Base-by-base conservation (phyloP, 2,797 vertebrate genomes). In the Trachurus trachurus region DNA sequence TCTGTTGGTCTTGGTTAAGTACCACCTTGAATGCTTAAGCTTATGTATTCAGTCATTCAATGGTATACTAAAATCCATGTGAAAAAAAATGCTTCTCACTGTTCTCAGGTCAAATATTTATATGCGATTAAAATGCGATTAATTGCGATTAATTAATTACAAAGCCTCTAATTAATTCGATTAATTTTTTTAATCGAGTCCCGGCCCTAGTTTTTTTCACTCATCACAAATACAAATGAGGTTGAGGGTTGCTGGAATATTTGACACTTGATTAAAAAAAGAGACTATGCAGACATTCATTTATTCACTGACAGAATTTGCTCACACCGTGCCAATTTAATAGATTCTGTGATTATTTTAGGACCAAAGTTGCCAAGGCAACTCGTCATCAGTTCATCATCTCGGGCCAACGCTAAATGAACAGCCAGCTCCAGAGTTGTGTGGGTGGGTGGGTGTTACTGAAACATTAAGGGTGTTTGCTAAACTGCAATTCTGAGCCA, bases 291-390 rank as follows among this genome's bases (percentile, higher is more conserved):
- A 52, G 69, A 78, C 50, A 50, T 74, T 87, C 45, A 83, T 80
- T 77, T 83, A 78, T 72, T 79, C 50, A 68, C 19, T 52, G 57
- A 57, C 44, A 61, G 50, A 74, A 76, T 78, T 71, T 79, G 72
- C 70, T 78, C 65, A 73, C 42, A 53, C n/a, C 53, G 22, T 50
- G 50, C 45, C 34, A 57, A 67, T 77, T 83, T 84, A 76, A 71
- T 80, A 83, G 57, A 85, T 72, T 85, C 50, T 86, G 53, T 87
- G 66, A 85, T 86, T 80, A 88, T 83, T 81, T 84, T 52, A 59
- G 71, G 63, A 75, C 39, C 64, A 82, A 87, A 82, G 76, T 82
- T 88, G 74, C 80, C 74, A 78, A 63, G 74, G 68, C 58, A 80
- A 87, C 84, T 74, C 71, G 63, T 78, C 58, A 77, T 69, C 73